Base-by-base conservation (phyloP, 2,113 vertebrate species). In the Tragelaphus buxtoni region DNA sequence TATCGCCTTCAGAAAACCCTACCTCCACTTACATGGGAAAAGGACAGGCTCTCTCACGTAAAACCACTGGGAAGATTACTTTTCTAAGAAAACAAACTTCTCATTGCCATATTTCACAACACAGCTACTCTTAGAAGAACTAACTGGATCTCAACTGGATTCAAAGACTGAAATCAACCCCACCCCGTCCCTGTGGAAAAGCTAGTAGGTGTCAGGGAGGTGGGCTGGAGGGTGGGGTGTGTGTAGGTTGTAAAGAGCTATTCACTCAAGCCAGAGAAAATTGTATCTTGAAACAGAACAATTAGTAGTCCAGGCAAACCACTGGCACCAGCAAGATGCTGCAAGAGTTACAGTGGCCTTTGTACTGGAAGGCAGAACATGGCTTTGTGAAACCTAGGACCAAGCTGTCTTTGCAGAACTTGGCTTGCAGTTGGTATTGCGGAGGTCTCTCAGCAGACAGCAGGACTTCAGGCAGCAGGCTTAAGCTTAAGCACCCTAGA, bases 1-100 rank as follows among this genome's bases (percentile, higher is more conserved):
- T 95, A 72, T 88, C 4, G 4, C 88, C 82, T 92, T 94, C 82
- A 84, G 97, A 95, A 97, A 93, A 74, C 61, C 93, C 77, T 80
- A 0, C 69, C 92, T 83, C 65, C 26, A 26, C 16, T 53, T 45
- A 77, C 58, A 45, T 1, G 45, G 83, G 61, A 58, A 91, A 94
- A 95, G 89, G 47, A 94, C 63, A 85, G 87, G 7, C 69, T 95
- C 18, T 61, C 9, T 90, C 79, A 45, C 16, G 11, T 58, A 56
- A 90, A 92, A 86, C 28, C n/a, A 6, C 85, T 18, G 20, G 39
- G 51, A 32, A 88, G 80, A 83, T 72, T 77, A 58, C 63, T 87
- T 77, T 60, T 82, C 61, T 76, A 74, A 60, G 72, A 97, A 97
- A 97, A 94, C 58, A 97, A 91, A 3, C 49, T 56, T 83, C 76